Base-by-base conservation (phyloP, 2,888 invertebrate genomes). In the Dasypogon diadema region DNA sequence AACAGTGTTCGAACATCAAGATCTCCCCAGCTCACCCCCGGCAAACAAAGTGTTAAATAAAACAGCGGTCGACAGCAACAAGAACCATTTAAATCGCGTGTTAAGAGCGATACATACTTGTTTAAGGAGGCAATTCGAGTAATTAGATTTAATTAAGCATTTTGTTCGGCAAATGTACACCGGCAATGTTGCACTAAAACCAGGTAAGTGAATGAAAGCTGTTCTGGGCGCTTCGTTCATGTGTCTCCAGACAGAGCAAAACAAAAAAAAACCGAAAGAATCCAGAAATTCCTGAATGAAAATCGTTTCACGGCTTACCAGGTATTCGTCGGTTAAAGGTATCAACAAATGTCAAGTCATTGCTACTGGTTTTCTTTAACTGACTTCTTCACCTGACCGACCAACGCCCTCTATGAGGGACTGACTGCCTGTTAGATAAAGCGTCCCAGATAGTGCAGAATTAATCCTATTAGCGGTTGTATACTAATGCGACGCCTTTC, bases 71-170 rank as follows among this genome's bases (percentile, higher is more conserved):
- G 21, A 73, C 73, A 42, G 30, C 21, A 75, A 18, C 56, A 37
- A 16, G 37, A 63, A 42, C 63, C 34, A 63, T 76, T 76, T 73
- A 63, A 76, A 76, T 76, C 76, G 76, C 76, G 76, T 76, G 76
- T 76, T 76, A 10, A 21, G 42, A 76, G 26, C 26, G 42, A 73
- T 72, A 14, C 30, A 54, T 55, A 54, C 42, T 24, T 54, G 34
- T 73, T 73, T 63, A 51, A 63, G 58, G 60, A 34, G 76, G 73
- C 76, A 76, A 76, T 76, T 75, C 76, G 54, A 73, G 76, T 76
- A 76, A 76, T 76, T 76, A 76, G 76, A 76, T 76, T 76, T 76
- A 76, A 76, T 76, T 76, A 76, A 76, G 54, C 73, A 72, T 76
- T 76, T 76, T 76, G 63, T 76, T 63, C n/a, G 30, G 30, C 58